Conservation (phyloP, 1,140 invertebrate species). For the Drosophila paulistorum region DNA sequence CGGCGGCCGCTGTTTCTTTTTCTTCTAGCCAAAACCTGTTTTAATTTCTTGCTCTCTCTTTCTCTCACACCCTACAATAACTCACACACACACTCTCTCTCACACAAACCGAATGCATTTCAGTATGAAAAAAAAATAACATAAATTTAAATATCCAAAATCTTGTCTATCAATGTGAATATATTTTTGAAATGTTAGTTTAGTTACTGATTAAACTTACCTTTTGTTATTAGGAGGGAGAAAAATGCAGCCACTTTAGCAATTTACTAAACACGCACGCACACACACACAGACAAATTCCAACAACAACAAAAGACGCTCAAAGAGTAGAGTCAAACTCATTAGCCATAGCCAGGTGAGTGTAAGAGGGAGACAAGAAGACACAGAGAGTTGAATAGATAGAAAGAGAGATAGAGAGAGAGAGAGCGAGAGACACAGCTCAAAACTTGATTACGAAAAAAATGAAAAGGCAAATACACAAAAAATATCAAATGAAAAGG, state of each 20-base stretch:
- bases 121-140: not conserved
- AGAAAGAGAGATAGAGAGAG: constrained; percentile 24
- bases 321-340: constrained; percentile 12
- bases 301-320: constrained; percentile 4
- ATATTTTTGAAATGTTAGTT: not conserved
- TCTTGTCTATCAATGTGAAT: not conserved
- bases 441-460: constrained; percentile 51
- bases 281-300: not conserved
- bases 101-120: not conserved
- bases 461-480: constrained; percentile 20
- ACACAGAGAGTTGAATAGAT: constrained; percentile 23
- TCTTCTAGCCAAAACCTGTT: constrained; percentile 68
- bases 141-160: not conserved
- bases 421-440: constrained; percentile 14
- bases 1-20: constrained; percentile 38
- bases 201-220: not conserved
- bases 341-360: constrained; percentile 10
- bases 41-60: constrained; percentile 38
- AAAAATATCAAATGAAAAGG: constrained; percentile 13
- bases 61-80: not conserved
- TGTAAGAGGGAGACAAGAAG: constrained; percentile 20
- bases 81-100: not conserved
- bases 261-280: not conserved
- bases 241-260: constrained; percentile 8
- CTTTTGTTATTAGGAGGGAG: not conserved